Conservation (phyloP, 2,113 vertebrate genomes). For the Hyperoodon ampullatus region DNA sequence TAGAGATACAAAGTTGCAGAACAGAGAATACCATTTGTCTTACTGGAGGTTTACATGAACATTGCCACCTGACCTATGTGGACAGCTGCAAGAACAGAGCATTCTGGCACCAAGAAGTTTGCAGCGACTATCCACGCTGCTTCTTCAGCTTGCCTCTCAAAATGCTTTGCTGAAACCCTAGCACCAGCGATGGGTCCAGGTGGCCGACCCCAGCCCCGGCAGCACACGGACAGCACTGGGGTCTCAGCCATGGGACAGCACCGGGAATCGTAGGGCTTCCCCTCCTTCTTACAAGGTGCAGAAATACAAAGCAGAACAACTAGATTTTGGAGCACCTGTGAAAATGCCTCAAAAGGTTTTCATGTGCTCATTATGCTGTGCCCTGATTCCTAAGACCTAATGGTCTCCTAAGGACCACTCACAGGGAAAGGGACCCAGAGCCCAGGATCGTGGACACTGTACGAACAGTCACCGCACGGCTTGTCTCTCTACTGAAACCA, state of each 20-base stretch:
- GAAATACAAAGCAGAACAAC: too few species aligned
- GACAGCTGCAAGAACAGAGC: background rate
- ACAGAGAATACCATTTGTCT: background rate
- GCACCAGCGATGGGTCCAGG: rapidly evolving
- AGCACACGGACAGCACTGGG: rapidly evolving
- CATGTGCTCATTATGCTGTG: rapidly evolving
- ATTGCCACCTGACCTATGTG: too few species aligned
- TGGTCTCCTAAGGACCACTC: background rate
- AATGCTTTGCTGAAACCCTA: background rate
- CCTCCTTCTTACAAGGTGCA: rapidly evolving
- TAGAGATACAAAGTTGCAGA: background rate
- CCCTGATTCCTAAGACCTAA: background rate
- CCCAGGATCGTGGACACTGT: rapidly evolving
- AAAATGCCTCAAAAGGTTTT: background rate
- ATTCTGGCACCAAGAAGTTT: background rate
- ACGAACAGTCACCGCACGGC: rapidly evolving
- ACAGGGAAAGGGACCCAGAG: rapidly evolving
- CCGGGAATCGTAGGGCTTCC: rapidly evolving
- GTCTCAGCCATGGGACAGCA: rapidly evolving
- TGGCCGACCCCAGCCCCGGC: rapidly evolving
- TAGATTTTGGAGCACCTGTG: background rate
- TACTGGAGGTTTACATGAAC: too few species aligned
- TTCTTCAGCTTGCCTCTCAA: background rate
- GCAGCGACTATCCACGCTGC: too few species aligned
- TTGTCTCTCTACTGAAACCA: rapidly evolving